Conservation (phyloP, 64 coral and sea anemone species). For the Catalaphyllia jardinei region DNA sequence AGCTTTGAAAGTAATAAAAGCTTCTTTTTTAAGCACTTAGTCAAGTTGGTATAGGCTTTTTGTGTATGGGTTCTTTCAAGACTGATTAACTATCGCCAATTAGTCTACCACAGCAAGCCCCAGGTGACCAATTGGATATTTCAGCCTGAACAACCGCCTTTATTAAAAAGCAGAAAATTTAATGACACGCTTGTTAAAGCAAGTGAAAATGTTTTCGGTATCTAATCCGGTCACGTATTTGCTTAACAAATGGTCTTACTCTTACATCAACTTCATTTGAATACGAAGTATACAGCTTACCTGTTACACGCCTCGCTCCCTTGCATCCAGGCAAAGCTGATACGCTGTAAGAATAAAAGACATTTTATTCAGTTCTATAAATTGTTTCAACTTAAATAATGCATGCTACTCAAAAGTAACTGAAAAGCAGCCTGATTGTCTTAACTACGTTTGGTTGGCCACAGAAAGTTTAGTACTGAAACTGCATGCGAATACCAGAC, state of each 20-base stretch:
- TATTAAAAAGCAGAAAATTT: background rate
- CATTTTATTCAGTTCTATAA: background rate
- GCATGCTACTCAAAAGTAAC: background rate
- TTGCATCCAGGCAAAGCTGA: background rate
- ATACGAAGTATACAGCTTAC: background rate
- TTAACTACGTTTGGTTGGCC: background rate
- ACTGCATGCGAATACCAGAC: too few relatives aligned
- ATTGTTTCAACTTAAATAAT: background rate
- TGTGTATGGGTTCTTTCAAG: conserved; percentile 10
- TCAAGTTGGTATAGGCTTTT: background rate
- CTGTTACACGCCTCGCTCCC: background rate
- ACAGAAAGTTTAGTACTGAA: too few relatives aligned
- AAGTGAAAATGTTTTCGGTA: background rate
- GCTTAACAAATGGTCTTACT: background rate
- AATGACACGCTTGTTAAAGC: background rate
- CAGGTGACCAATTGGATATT: background rate
- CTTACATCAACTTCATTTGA: background rate
- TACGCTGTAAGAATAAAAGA: background rate
- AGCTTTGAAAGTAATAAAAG: conserved; percentile 1
- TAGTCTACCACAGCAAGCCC: conserved; percentile 2
- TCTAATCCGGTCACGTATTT: background rate
- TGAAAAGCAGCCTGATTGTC: background rate
- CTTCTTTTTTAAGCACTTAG: background rate
- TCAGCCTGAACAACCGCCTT: background rate
- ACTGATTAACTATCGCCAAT: conserved; percentile 23